phyloP scores from a whole-genome alignment of 2,113 vertebrate species.

The Paracanthobrama guichenoti region DNA sequence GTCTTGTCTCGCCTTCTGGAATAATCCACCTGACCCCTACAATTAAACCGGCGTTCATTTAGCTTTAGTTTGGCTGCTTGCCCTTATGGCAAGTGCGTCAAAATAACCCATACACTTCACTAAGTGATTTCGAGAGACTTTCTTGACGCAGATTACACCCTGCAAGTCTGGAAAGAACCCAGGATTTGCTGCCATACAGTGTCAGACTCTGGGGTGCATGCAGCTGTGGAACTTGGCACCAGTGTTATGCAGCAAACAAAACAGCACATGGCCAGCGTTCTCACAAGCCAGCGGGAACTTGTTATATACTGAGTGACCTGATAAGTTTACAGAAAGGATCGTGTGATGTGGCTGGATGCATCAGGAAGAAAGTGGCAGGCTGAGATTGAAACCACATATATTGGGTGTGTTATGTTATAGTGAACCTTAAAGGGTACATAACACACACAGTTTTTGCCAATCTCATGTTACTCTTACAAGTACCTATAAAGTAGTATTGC shows the following conservation, averaged over 20 bases:
- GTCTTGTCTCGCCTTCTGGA: neutral
- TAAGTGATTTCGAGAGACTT: neutral
- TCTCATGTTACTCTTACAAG: too few relatives aligned
- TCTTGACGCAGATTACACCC: neutral
- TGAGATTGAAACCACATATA: neutral
- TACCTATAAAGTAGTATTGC: too few relatives aligned
- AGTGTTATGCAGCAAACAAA: constrained; percentile 49
- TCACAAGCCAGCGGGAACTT: constrained; percentile 7
- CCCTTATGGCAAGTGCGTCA: neutral
- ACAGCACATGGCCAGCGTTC: neutral
- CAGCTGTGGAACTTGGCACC: constrained; percentile 18
- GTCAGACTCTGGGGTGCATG: neutral
- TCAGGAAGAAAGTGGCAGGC: neutral
- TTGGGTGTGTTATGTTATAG: neutral
- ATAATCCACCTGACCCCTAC: neutral
- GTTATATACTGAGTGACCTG: constrained; percentile 15
- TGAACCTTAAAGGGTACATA: too few relatives aligned
- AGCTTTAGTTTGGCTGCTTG: neutral
- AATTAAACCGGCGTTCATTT: neutral
- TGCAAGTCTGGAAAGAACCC: neutral
- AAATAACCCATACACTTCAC: neutral
- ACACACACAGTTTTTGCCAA: too few relatives aligned
- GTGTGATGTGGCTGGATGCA: neutral
- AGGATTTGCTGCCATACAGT: neutral
- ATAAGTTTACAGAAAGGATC: neutral